phyloP scores from a whole-genome alignment of 2,888 invertebrate species.

The Eugnorisma glareosa region DNA sequence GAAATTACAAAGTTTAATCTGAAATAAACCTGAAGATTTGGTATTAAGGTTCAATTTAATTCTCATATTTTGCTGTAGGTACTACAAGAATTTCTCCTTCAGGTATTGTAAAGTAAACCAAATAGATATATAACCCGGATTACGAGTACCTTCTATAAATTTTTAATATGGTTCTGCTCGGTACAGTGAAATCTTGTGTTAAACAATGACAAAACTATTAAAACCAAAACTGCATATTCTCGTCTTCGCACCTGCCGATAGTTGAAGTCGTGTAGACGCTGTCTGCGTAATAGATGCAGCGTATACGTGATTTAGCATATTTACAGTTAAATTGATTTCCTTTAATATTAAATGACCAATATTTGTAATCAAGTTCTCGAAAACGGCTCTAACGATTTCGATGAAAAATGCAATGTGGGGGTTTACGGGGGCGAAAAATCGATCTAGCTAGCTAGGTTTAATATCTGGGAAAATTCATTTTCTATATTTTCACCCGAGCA shows the following conservation, averaged over 20 bases:
- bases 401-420: too few relatives aligned
- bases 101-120: neutral
- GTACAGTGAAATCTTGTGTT: neutral
- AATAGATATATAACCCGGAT: neutral
- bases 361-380: too few relatives aligned
- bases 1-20: neutral
- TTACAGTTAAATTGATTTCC: neutral
- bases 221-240: neutral
- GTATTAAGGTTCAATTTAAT: neutral
- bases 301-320: neutral
- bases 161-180: neutral
- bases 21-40: neutral
- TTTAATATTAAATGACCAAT: too few relatives aligned
- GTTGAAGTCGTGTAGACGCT: neutral
- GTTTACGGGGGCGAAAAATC: too few relatives aligned
- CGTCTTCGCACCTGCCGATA: neutral
- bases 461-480: too few relatives aligned
- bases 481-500: too few relatives aligned
- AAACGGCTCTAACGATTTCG: too few relatives aligned
- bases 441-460: too few relatives aligned
- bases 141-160: neutral
- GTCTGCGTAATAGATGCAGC: neutral
- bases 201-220: neutral
- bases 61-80: neutral
- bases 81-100: neutral